Percentiles rank a stretch among this genome's conserved stretches.
phyloP scores from a whole-genome alignment of 1,140 invertebrate genomes.

The Liolophura sinensis region DNA sequence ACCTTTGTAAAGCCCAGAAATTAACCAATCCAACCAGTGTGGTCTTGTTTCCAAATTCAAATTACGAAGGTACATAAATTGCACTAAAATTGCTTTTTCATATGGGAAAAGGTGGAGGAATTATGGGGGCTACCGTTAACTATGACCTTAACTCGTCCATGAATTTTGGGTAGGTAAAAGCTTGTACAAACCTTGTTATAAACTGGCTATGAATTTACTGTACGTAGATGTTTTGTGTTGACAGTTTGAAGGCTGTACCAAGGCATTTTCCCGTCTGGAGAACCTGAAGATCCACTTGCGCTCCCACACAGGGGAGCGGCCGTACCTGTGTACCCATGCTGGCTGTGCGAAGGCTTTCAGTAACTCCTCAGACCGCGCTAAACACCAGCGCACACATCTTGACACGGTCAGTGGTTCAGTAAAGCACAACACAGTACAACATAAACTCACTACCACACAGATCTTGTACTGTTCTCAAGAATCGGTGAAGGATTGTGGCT shows the following conservation, averaged over 20 bases:
- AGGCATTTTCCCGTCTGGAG: constrained; percentile 92
- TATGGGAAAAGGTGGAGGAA: not conserved
- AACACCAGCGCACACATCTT: constrained; percentile 95
- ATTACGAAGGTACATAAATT: too few species aligned
- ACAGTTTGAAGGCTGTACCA: constrained; percentile 85
- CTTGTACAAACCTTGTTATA: not conserved
- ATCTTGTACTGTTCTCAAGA: too few species aligned
- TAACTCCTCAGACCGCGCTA: constrained; percentile 94
- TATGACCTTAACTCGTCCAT: not conserved
- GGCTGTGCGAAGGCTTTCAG: constrained; percentile 92
- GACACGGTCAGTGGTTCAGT: constrained; percentile 92
- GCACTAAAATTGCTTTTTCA: too few species aligned
- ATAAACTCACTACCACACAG: too few species aligned
- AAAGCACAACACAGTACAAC: too few species aligned
- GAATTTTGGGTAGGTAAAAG: not conserved
- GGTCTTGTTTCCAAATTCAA: too few species aligned
- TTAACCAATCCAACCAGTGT: too few species aligned
- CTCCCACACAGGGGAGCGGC: constrained; percentile 82
- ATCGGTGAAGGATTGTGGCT: too few species aligned
- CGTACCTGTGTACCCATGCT: constrained; percentile 68
- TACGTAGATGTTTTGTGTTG: constrained; percentile 51
- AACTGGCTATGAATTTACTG: constrained; percentile 4
- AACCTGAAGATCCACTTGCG: constrained; percentile 95
- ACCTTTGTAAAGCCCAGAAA: too few species aligned
- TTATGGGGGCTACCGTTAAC: not conserved